Evolutionary conservation across 2,797 vertebrate genomes (phyloP).

Genomic region (Avahi laniger): DNA sequence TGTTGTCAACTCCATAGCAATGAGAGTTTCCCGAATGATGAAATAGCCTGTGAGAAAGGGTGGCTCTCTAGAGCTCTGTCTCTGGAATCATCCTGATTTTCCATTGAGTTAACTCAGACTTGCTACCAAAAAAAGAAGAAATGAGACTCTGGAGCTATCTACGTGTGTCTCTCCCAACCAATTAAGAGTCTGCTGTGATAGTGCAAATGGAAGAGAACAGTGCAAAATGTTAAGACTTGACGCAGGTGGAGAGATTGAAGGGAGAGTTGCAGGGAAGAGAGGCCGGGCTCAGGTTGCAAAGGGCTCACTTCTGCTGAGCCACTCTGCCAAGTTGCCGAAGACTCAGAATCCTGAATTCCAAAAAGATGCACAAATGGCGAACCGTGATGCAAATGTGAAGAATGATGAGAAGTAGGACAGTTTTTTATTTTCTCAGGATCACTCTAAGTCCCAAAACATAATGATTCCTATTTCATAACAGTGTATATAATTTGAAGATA

Average conservation of each 20-base stretch:
- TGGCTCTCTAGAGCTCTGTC: background rate
- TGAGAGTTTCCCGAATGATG: background rate
- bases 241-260: background rate
- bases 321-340: background rate
- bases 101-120: background rate
- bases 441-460: background rate
- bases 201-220: background rate
- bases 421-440: background rate
- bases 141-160: background rate
- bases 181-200: background rate
- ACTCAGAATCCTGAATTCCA: too few relatives aligned
- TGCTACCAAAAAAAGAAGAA: background rate
- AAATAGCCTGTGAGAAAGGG: background rate
- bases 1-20: background rate
- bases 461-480: background rate
- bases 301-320: background rate
- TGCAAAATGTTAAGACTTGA: too few relatives aligned
- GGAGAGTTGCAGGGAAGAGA: background rate
- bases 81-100: background rate
- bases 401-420: too few relatives aligned
- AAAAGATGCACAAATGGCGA: background rate
- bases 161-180: background rate
- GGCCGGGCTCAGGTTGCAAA: background rate
- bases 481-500: background rate
- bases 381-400: too few relatives aligned